Base-by-base conservation (phyloP, 2,113 vertebrate species). In the Leuciscus idus region DNA sequence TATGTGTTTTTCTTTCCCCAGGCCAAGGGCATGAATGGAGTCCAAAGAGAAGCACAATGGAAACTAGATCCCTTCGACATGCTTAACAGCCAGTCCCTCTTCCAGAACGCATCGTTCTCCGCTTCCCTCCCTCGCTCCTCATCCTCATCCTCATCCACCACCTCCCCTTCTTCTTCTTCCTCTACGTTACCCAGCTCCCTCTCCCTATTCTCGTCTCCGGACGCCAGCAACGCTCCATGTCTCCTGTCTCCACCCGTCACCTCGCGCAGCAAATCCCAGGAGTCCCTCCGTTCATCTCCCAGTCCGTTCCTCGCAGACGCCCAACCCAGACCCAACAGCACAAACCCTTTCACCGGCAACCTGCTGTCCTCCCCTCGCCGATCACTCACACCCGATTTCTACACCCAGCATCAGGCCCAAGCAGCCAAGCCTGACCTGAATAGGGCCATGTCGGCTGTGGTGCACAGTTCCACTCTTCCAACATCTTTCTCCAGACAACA, bases 291-390 rank as follows among this genome's bases (percentile, higher is more conserved):
- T 1, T 91, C 89, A 73, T 97, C 96, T 83, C 94, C 95, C 1
- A 94, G 95, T 86, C 94, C 94, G 0, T 95, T 97, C 88, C 84
- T 84, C 1, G 4, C 76, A 0, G 94, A 95, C 23, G 80, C 89
- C 2, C 95, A 93, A 0, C 88, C 92, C 52, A 92, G 93, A 83
- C 92, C 90, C 68, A 94, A 57, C 90, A 92, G 93, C 92, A 94
- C 96, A 84, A 97, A 97, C 79, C 97, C 97, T 21, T 98, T 97
- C 90, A 92, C 93, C 0, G 94, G 95, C 75, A 93, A 93, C 11
- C 5, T 19, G 88, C 83, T 52, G 46, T 4, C 21, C 90, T 93
- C 84, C 43, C 93, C 68, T 84, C 92, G 83, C 8, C 93, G 87
- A 80, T 85, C 91, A 10, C 92, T 79, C 88, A 89, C 93, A 2